Percentiles rank a stretch among this genome's conserved stretches.
Evolutionary conservation across 2,888 invertebrate genomes (phyloP).

Genomic region (Drosophila seclusa): DNA sequence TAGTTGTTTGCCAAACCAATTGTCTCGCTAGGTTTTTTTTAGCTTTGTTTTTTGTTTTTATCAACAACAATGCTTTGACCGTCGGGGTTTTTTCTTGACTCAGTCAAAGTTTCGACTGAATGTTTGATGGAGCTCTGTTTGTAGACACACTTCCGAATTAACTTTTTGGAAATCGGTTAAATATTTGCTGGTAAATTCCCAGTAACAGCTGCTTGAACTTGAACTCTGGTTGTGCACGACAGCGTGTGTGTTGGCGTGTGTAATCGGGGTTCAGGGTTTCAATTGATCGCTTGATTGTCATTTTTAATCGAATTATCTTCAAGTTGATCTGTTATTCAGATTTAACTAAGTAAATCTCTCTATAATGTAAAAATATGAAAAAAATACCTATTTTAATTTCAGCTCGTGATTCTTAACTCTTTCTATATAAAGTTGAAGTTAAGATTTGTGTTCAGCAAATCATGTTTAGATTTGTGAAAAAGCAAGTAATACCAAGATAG

Average conservation of each 20-base stretch:
- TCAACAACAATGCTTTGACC: constrained; percentile 62
- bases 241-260: constrained; percentile 23
- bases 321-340: constrained; percentile 10
- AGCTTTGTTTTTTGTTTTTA: constrained; percentile 27
- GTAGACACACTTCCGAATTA: constrained; percentile 61
- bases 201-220: constrained; percentile 58
- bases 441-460: too few species aligned
- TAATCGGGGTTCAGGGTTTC: constrained; percentile 57
- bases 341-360: background rate
- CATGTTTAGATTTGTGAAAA: background rate
- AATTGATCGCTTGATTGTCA: constrained; percentile 39
- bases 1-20: constrained; percentile 62
- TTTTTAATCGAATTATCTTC: constrained; percentile 11
- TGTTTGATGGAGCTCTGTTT: constrained; percentile 38
- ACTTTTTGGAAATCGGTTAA: constrained; percentile 43
- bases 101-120: constrained; percentile 25
- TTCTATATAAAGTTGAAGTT: too few species aligned
- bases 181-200: constrained; percentile 59
- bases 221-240: constrained; percentile 50
- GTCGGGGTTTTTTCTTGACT: constrained; percentile 67
- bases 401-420: too few species aligned
- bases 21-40: constrained; percentile 36
- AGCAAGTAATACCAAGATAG: background rate
- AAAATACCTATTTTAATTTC: background rate
- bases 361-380: background rate